Evolutionary conservation across 2,113 vertebrate genomes (phyloP).

Genomic region (Colaptes auratus): DNA sequence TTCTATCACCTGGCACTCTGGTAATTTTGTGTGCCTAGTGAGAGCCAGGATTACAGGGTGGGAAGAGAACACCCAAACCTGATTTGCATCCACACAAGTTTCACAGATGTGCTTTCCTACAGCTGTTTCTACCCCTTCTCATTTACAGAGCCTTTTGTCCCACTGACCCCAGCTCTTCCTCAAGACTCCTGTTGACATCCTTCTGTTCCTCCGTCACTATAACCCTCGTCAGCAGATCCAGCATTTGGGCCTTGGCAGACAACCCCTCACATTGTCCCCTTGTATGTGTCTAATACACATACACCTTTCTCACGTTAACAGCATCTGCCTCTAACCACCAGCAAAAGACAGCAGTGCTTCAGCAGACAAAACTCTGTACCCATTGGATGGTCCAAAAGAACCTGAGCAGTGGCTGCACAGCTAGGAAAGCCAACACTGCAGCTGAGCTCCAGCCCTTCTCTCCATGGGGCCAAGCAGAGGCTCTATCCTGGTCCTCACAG

Average conservation of each 20-base stretch:
- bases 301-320: not conserved
- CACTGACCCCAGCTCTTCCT: not conserved
- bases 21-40: not conserved
- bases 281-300: rapidly evolving
- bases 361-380: not conserved
- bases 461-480: not conserved
- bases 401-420: rapidly evolving
- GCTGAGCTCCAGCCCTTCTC: not conserved
- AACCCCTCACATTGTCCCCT: rapidly evolving
- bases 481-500: not conserved
- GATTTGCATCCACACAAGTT: not conserved
- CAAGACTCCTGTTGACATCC: not conserved
- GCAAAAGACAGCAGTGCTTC: not conserved
- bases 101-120: not conserved
- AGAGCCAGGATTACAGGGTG: rapidly evolving
- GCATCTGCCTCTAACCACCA: not conserved
- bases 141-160: not conserved
- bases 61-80: not conserved
- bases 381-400: rapidly evolving
- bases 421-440: not conserved
- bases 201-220: not conserved
- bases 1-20: not conserved
- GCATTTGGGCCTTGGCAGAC: not conserved
- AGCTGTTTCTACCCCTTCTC: not conserved
- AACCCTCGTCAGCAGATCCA: not conserved